Base-by-base conservation (phyloP, 2,888 invertebrate genomes). In the Slavum lentiscoides region DNA sequence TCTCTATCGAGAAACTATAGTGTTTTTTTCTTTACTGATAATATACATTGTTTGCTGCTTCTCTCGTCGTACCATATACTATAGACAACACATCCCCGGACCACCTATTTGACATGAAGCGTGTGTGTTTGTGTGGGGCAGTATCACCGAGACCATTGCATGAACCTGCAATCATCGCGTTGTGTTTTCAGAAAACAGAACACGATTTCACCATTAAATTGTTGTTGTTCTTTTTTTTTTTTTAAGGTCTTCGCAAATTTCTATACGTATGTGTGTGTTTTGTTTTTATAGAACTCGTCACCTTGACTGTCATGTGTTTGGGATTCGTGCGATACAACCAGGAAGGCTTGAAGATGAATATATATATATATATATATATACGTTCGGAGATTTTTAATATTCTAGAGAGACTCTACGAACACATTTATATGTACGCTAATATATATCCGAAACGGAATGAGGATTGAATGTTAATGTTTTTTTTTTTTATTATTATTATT, bases 121-220 rank as follows among this genome's bases (percentile, higher is more conserved):
- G 30, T 30, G 30, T n/a, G n/a, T n/a, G n/a, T n/a, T n/a, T n/a
- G n/a, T n/a, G n/a, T n/a, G n/a, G n/a, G n/a, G n/a, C n/a, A n/a
- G n/a, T 30, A 30, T 30, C 30, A 30, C 30, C 30, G 30, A 30
- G 30, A 30, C 30, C 30, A 30, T 30, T 4, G 30, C 30, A 2
- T 4, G 30, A 30, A 30, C 30, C 30, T n/a, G n/a, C n/a, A 30
- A 30, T 13, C 58, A 4, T 30, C 30, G 30, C 30, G 30, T 30
- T 4, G 30, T 30, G 11, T 75, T 66, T 75, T 66, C 58, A 75
- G 74, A 66, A 75, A 75, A 75, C 75, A 59, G 23, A 77, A 77
- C 77, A 77, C 69, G 77, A 62, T 77, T 77, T 7, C 53, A 70
- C 77, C 77, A 77, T 77, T 77, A 77, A 69, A 62, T 53, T 62